These are phyloP conservation scores for Rhynchomys soricoides DNA, from an alignment of 2,113 vertebrate genomes.

Conservation along the genomic window DNA sequence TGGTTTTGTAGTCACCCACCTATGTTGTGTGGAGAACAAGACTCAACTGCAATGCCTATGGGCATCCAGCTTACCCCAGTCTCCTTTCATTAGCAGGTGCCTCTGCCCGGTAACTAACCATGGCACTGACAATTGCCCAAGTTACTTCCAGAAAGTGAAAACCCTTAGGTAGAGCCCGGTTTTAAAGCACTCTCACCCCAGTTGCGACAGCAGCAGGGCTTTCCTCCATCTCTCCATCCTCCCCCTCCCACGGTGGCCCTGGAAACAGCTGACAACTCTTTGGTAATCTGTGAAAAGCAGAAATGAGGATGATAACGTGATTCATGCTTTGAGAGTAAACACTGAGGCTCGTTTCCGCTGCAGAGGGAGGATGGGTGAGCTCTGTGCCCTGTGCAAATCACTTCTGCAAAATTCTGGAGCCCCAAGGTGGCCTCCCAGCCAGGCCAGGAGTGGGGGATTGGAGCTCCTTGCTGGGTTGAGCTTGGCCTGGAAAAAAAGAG, in stretches of 20 bases:
- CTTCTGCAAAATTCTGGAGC: background rate
- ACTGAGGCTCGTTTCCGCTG: slow-evolving; percentile 19
- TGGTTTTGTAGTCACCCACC: background rate
- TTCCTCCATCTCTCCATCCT: slow-evolving; percentile 80
- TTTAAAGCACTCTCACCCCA: slow-evolving; percentile 80
- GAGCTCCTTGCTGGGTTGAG: background rate
- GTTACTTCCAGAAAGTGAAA: slow-evolving; percentile 86
- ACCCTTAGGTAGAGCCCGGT: slow-evolving; percentile 71
- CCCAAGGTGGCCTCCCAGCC: background rate
- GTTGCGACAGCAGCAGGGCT: slow-evolving; percentile 83
- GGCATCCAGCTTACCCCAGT: background rate
- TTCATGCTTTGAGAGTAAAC: slow-evolving; percentile 2
- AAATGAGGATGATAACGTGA: slow-evolving; percentile 11
- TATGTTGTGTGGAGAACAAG: too few relatives aligned
- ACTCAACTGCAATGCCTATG: background rate
- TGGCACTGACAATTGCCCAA: slow-evolving; percentile 82
- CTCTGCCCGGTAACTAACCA: slow-evolving; percentile 7
- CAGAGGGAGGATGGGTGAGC: background rate
- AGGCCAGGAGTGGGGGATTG: fast-evolving
- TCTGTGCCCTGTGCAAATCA: background rate
- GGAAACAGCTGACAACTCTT: slow-evolving; percentile 73
- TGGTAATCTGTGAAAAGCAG: slow-evolving; percentile 60
- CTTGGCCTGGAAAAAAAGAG: background rate
- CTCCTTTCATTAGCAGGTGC: background rate
- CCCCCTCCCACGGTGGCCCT: slow-evolving; percentile 56